These are phyloP conservation scores for Dryobota labecula DNA, from an alignment of 2,888 invertebrate species.

Conservation along the genomic window DNA sequence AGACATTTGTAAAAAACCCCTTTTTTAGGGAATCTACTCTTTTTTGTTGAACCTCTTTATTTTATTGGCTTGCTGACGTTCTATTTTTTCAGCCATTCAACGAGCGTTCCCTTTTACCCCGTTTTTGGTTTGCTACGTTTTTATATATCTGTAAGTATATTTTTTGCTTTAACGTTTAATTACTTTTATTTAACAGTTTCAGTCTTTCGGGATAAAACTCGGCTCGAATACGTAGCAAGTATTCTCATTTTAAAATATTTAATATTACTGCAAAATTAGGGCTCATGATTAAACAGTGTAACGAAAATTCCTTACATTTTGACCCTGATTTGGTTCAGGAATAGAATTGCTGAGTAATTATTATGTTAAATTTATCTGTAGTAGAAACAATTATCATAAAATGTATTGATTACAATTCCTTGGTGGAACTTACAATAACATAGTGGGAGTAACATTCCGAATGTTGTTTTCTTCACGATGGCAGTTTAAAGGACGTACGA, in stretches of 20 bases:
- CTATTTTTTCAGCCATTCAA: constrained; percentile 66
- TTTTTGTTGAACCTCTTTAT: constrained; percentile 69
- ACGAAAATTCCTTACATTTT: neutral
- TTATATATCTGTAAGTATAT: constrained; percentile 8
- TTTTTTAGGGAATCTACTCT: constrained; percentile 67
- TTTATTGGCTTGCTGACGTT: constrained; percentile 70
- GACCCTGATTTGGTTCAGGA: neutral
- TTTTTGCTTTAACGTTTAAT: constrained; percentile 46
- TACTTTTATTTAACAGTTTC: constrained; percentile 28
- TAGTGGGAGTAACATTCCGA: neutral
- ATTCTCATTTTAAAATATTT: constrained; percentile 25
- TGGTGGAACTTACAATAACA: neutral
- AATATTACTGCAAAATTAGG: neutral
- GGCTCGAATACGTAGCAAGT: neutral
- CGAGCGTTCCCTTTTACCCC: constrained; percentile 49
- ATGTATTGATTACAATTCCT: neutral
- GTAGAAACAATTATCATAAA: neutral
- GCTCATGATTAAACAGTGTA: constrained; percentile 19
- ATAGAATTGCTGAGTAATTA: neutral
- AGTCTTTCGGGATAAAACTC: constrained; percentile 24
- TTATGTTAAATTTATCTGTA: neutral
- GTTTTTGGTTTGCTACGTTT: constrained; percentile 37
- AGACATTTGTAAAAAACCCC: constrained; percentile 74
- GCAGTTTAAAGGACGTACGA: neutral
- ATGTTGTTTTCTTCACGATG: too few relatives aligned